Evolutionary conservation across 2,888 invertebrate genomes (phyloP).

Genomic region (Philereme vetulata): DNA sequence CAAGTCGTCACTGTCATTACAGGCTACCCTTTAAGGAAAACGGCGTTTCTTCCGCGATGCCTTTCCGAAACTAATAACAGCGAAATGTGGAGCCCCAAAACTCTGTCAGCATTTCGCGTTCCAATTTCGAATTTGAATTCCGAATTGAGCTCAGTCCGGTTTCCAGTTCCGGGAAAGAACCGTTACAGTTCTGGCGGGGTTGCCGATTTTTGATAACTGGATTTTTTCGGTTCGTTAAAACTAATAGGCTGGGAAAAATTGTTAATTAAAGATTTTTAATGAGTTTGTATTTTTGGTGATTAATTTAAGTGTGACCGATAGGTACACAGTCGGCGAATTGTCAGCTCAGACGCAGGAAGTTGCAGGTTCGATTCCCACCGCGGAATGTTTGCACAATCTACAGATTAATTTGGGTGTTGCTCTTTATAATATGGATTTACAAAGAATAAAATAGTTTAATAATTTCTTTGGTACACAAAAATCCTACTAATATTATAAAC

Average conservation of each 20-base stretch:
- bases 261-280: not conserved
- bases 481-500: too few relatives aligned
- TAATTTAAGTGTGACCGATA: not conserved
- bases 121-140: constrained; percentile 65
- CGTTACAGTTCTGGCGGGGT: constrained; percentile 25
- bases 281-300: not conserved
- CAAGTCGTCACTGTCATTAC: constrained; percentile 16
- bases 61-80: constrained; percentile 29
- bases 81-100: constrained; percentile 31
- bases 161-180: constrained; percentile 38
- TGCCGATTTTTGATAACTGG: constrained; percentile 4
- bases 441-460: too few relatives aligned
- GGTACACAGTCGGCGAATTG: not conserved
- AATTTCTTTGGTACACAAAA: too few relatives aligned
- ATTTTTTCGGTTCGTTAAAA: not conserved
- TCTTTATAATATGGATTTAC: too few relatives aligned
- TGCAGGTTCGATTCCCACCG: too few relatives aligned
- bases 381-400: too few relatives aligned
- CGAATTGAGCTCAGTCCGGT: constrained; percentile 42
- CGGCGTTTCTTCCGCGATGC: constrained; percentile 8
- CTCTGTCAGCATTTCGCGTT: constrained; percentile 52
- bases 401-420: too few relatives aligned
- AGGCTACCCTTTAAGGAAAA: constrained; percentile 28
- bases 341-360: too few relatives aligned
- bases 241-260: not conserved